A percentile compares a stretch with the other conserved stretches of the same genome.
Evolutionary conservation across 2,888 invertebrate species (phyloP).

Genomic region (Drosophila pseudotakahashii): DNA sequence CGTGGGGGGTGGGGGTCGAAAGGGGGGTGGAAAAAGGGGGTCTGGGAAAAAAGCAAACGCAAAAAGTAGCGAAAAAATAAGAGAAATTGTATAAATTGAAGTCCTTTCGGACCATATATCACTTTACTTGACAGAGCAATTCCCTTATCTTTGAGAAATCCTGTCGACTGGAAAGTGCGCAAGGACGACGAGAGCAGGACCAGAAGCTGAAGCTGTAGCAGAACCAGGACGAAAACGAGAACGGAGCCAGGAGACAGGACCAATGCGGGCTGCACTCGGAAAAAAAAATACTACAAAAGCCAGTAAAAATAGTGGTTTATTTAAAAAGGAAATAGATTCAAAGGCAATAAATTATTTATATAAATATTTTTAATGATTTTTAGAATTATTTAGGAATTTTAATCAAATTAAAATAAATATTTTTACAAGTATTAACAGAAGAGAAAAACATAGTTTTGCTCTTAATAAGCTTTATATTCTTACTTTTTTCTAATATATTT

Average conservation of each 20-base stretch:
- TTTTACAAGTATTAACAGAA: too few species aligned
- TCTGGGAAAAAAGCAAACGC: slow-evolving; percentile 74
- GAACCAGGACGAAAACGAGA: slow-evolving; percentile 41
- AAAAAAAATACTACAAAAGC: slow-evolving; percentile 2
- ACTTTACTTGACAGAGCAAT: slow-evolving; percentile 89
- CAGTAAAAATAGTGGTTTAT: too few species aligned
- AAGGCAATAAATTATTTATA: too few species aligned
- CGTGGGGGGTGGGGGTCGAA: slow-evolving; percentile 14
- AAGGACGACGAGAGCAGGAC: slow-evolving; percentile 67
- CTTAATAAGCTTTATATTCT: too few species aligned
- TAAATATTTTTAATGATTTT: too few species aligned
- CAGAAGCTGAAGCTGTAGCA: slow-evolving; percentile 25
- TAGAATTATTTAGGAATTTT: too few species aligned
- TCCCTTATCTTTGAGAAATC: slow-evolving; percentile 86
- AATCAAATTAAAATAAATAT: too few species aligned
- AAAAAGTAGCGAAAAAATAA: slow-evolving; percentile 82
- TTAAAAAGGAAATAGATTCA: background rate
- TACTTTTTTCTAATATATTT: too few species aligned
- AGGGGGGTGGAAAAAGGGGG: slow-evolving; percentile 2
- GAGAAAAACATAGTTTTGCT: too few species aligned
- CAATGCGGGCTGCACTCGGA: slow-evolving; percentile 65
- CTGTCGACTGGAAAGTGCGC: slow-evolving; percentile 83
- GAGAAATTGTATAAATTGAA: slow-evolving; percentile 84
- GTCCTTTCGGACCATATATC: slow-evolving; percentile 88
- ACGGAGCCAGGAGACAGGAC: slow-evolving; percentile 61